Percentiles rank a stretch among this genome's conserved stretches.
phyloP scores from a whole-genome alignment of 2,888 invertebrate species.

The Phlogophora meticulosa region DNA sequence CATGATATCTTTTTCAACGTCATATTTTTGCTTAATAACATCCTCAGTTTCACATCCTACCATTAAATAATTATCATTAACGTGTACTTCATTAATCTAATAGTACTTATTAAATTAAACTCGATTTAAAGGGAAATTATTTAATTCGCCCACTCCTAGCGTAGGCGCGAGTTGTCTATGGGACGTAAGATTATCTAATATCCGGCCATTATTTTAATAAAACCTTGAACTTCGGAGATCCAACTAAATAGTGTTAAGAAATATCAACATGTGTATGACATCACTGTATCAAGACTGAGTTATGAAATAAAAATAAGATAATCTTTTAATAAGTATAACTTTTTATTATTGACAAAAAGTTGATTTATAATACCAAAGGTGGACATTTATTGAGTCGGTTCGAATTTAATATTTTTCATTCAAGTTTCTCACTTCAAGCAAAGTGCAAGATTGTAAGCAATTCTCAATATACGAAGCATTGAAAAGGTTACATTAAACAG shows the following conservation, averaged over 20 bases:
- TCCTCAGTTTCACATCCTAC: slow-evolving; percentile 56
- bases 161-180: slow-evolving; percentile 45
- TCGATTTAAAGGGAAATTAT: slow-evolving; percentile 58
- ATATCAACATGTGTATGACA: slow-evolving; percentile 17
- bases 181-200: slow-evolving; percentile 48
- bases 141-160: slow-evolving; percentile 49
- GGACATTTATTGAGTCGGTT: neutral
- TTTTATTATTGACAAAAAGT: too few relatives aligned
- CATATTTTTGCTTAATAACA: slow-evolving; percentile 56
- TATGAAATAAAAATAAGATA: neutral
- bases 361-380: too few relatives aligned
- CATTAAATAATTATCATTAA: slow-evolving; percentile 66
- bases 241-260: slow-evolving; percentile 7
- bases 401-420: neutral
- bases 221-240: slow-evolving; percentile 51
- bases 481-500: slow-evolving; percentile 2
- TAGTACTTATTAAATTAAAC: slow-evolving; percentile 60
- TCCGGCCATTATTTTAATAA: slow-evolving; percentile 46
- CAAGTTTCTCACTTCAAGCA: neutral
- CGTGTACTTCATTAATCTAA: slow-evolving; percentile 56
- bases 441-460: neutral
- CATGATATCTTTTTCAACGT: slow-evolving; percentile 34
- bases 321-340: too few relatives aligned
- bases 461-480: slow-evolving; percentile 1
- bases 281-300: neutral